Evolutionary conservation across 1,140 invertebrate species (phyloP), one percentile per base, ranked within the genome.

Genomic region (Thaumatotibia leucotreta): DNA sequence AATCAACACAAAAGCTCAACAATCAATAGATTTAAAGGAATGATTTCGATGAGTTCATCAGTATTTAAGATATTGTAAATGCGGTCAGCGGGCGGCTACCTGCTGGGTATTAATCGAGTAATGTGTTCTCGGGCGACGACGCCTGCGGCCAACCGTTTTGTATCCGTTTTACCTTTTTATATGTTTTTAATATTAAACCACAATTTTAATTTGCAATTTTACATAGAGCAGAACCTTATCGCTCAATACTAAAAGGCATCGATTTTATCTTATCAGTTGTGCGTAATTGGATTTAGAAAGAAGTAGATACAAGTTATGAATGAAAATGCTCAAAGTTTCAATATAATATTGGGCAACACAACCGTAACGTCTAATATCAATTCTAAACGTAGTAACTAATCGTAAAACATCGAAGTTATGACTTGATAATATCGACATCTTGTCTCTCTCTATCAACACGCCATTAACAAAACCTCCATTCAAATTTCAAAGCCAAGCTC

Each of bases 11-110:
- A 75, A 74, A 73, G 69, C 65, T 67, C 61, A 69, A 79, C 73
- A 78, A 75, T 74, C 79, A 71, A 84, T 86, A 82, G 75, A 79
- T 81, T 75, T 78, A 75, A 77, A 71, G 64, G 68, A 77, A 77
- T 69, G 65, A 63, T 22, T 63, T 29, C 76, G 83, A 85, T 85
- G 83, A 86, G 83, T 86, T 89, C 84, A 89, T 85, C 82, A 86
- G 72, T 79, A 79, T 80, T 84, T 83, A 78, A 73, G 77, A 76
- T 82, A 81, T 74, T 77, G 73, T 75, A 76, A 80, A 76, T 73
- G 70, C 72, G 75, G 74, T 66, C 54, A 66, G 66, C 74, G 79
- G 74, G 75, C 35, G 22, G 84, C 85, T 89, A 89, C 87, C 87
- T 89, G 85, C 84, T 74, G 68, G 85, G 84, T 88, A 86, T 86